Conservation (phyloP, 2,797 vertebrate genomes). For the Telmatherina bonti region DNA sequence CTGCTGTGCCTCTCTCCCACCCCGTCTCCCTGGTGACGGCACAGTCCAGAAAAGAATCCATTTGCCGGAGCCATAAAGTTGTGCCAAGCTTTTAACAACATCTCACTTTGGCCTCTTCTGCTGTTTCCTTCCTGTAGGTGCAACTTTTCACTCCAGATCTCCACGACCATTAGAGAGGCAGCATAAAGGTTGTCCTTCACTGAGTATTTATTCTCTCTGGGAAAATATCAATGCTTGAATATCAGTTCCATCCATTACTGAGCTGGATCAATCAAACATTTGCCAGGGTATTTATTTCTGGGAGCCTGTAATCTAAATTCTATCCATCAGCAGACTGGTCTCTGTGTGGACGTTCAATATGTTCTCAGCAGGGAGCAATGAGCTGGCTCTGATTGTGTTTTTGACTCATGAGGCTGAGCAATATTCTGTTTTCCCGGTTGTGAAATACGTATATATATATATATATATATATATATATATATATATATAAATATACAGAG, state of each 20-base stretch:
- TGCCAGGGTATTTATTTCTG: constrained; percentile 50
- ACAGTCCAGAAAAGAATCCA: constrained; percentile 62
- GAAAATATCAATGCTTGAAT: constrained; percentile 47
- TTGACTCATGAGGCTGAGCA: constrained; percentile 16
- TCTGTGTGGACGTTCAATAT: constrained; percentile 45
- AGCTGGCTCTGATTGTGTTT: constrained; percentile 47
- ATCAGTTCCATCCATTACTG: constrained; percentile 32
- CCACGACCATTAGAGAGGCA: constrained; percentile 34
- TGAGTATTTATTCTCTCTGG: constrained; percentile 15
- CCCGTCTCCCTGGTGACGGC: constrained; percentile 65
- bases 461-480: no score
- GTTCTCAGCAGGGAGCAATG: constrained; percentile 40
- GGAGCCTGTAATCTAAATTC: constrained; percentile 38
- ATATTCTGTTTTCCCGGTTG: constrained; percentile 22
- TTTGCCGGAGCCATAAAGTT: constrained; percentile 67
- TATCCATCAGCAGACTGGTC: constrained; percentile 36
- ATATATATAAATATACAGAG: no score
- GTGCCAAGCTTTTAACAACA: constrained; percentile 64
- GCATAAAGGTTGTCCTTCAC: constrained; percentile 40
- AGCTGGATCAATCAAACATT: constrained; percentile 47
- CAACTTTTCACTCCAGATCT: constrained; percentile 49
- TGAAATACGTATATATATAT: constrained; percentile 33
- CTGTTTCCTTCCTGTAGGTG: constrained; percentile 39
- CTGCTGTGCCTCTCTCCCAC: constrained; percentile 1
- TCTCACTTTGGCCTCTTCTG: constrained; percentile 54